phyloP scores from a whole-genome alignment of 2,888 invertebrate species.

The Euplexia lucipara region DNA sequence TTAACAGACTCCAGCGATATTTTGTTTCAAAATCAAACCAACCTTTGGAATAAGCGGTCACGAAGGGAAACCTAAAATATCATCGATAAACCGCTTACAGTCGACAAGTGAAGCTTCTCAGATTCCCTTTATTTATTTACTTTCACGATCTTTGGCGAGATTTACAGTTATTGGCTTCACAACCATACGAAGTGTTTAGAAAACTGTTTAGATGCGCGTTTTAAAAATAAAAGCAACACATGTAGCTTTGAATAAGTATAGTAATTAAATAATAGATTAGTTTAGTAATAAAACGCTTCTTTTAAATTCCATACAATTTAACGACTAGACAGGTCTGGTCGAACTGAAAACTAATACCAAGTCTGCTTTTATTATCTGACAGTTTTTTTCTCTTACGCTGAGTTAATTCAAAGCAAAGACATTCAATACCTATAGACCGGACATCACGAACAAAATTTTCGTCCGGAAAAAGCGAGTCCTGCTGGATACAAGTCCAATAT shows the following conservation, averaged over 20 bases:
- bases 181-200: background rate
- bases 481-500: too few species aligned
- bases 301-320: constrained; percentile 29
- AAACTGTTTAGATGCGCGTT: background rate
- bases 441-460: too few species aligned
- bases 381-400: constrained; percentile 17
- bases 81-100: constrained; percentile 55
- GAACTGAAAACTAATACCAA: constrained; percentile 10
- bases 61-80: constrained; percentile 67
- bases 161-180: constrained; percentile 1
- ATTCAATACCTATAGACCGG: too few species aligned
- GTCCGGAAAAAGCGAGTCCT: too few species aligned
- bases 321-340: constrained; percentile 14
- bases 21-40: constrained; percentile 69
- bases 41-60: constrained; percentile 67
- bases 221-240: constrained; percentile 6
- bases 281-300: constrained; percentile 13
- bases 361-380: background rate
- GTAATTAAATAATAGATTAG: constrained; percentile 11
- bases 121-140: constrained; percentile 31
- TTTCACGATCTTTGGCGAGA: constrained; percentile 10
- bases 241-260: background rate
- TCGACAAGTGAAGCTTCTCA: constrained; percentile 45
- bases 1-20: constrained; percentile 65
- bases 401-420: constrained; percentile 2